Evolutionary conservation across 1,140 invertebrate species (phyloP).

Genomic region (Anastatus disparis): DNA sequence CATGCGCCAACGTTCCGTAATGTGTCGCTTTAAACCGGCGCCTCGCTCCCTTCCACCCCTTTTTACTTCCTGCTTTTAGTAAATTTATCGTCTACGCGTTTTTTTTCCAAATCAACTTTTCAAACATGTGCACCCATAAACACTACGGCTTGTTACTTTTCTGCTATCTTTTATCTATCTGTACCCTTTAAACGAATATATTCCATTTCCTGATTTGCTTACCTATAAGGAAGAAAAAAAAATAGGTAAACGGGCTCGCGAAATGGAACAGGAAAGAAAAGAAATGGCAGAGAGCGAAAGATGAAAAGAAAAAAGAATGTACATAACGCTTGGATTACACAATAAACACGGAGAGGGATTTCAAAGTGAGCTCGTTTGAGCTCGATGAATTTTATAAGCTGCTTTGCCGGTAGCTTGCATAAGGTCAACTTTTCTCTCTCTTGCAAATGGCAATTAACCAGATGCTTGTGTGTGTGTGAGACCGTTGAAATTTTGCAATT

Average conservation of each 20-base stretch:
- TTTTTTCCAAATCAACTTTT: not conserved
- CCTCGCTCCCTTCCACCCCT: too few relatives aligned
- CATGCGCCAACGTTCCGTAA: not conserved
- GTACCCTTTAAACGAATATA: not conserved
- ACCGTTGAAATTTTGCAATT: constrained; percentile 19
- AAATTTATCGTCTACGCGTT: not conserved
- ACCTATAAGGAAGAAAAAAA: not conserved
- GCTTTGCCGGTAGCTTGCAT: not conserved
- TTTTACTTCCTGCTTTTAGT: too few relatives aligned
- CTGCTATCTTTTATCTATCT: not conserved
- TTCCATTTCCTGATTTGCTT: not conserved
- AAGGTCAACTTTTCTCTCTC: not conserved
- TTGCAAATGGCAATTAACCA: constrained; percentile 25
- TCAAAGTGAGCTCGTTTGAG: not conserved
- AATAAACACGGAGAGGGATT: not conserved
- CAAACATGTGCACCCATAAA: not conserved
- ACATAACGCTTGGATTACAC: constrained; percentile 1
- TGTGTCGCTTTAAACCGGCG: not conserved
- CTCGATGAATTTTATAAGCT: constrained; percentile 15
- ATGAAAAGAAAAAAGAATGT: not conserved
- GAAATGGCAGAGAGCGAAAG: not conserved
- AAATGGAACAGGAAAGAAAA: not conserved
- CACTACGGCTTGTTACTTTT: not conserved
- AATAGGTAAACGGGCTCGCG: not conserved
- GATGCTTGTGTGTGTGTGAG: not conserved